A percentile compares a stretch with the other conserved stretches of the same genome.
phyloP scores from a whole-genome alignment of 2,797 vertebrate species.

The Phalanger gymnotis region DNA sequence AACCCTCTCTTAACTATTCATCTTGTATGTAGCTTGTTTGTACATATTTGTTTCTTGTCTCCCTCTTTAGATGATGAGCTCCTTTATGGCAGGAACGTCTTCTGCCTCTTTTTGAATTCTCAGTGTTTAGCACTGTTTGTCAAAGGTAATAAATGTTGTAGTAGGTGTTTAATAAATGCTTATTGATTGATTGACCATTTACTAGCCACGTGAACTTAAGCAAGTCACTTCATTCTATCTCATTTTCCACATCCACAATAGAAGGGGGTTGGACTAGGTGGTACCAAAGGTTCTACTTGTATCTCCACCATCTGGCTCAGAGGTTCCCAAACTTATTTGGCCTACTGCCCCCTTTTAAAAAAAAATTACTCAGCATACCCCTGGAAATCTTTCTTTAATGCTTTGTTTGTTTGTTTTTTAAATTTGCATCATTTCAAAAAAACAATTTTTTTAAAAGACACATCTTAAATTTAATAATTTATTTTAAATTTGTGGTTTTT shows the following conservation, averaged over 20 bases:
- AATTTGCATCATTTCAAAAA: too few species aligned
- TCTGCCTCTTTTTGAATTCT: neutral
- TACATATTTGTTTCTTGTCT: neutral
- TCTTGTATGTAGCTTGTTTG: neutral
- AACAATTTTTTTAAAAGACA: too few species aligned
- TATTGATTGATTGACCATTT: conserved; percentile 14
- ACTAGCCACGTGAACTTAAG: neutral
- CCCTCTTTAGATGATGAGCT: neutral
- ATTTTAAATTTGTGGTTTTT: too few species aligned
- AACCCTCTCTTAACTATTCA: neutral
- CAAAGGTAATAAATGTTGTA: neutral
- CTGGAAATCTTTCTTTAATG: too few species aligned
- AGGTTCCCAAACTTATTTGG: too few species aligned
- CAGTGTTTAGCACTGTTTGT: conserved; percentile 19
- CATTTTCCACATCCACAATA: neutral
- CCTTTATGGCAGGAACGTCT: neutral
- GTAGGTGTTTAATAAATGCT: conserved; percentile 10
- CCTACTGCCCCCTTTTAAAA: too few species aligned
- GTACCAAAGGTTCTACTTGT: neutral
- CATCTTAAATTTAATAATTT: too few species aligned
- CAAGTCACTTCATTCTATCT: neutral
- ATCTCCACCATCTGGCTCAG: neutral
- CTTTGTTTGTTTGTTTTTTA: too few species aligned
- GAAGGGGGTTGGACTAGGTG: neutral
- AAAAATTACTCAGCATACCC: too few species aligned